phyloP scores from a whole-genome alignment of 1,140 invertebrate genomes.

The Hycleus cichorii region DNA sequence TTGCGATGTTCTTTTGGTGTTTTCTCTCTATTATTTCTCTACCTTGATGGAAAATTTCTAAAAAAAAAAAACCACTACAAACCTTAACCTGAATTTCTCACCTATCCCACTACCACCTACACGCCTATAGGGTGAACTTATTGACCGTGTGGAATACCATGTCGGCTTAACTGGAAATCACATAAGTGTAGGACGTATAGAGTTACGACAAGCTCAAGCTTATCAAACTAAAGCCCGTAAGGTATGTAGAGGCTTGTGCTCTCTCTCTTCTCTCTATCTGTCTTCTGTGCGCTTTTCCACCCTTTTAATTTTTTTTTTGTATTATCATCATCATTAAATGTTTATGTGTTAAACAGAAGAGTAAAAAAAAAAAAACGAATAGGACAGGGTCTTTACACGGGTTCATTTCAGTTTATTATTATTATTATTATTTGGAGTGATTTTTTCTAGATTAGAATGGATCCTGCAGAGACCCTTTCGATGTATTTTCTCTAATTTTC shows the following conservation, averaged over 20 bases:
- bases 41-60: not conserved
- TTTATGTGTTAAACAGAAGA: too few species aligned
- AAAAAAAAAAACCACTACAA: too few species aligned
- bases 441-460: too few species aligned
- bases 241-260: constrained; percentile 50
- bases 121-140: constrained; percentile 71
- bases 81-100: too few species aligned
- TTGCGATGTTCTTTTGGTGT: constrained; percentile 20
- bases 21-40: constrained; percentile 20
- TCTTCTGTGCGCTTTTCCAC: too few species aligned
- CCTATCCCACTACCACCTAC: constrained; percentile 11
- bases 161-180: constrained; percentile 73
- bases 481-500: not conserved
- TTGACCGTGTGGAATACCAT: constrained; percentile 88
- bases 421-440: too few species aligned
- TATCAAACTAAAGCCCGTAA: constrained; percentile 84
- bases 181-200: constrained; percentile 67
- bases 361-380: too few species aligned
- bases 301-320: too few species aligned
- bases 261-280: too few species aligned
- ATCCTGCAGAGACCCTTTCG: not conserved
- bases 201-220: constrained; percentile 70
- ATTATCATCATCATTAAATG: too few species aligned
- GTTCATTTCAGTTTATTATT: too few species aligned
- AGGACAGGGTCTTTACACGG: too few species aligned